Base-by-base conservation (phyloP, 2,113 vertebrate species). In the Burhinus bistriatus region DNA sequence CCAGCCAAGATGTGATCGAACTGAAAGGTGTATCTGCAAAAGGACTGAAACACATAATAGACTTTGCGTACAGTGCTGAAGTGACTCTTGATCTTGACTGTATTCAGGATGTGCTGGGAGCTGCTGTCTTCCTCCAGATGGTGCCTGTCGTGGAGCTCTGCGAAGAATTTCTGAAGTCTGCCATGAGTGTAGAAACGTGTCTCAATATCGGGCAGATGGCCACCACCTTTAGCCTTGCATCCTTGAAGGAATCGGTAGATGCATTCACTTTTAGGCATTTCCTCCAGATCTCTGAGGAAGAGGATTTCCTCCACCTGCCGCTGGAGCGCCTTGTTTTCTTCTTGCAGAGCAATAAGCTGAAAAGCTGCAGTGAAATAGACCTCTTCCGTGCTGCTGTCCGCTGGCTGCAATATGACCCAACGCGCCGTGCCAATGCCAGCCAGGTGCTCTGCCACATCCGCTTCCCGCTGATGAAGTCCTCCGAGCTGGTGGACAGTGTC, bases 121-220 rank as follows among this genome's bases (percentile, higher is more conserved):
- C 99, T 0, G 99, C 99, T 0, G 99, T 99, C 79, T 99, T 99
- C 97, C 98, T 99, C 72, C 99, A 99, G 98, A 99, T 99, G 99
- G 98, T 99, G 73, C 99, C 99, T 0, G 99, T 99, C 9, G 99
- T 99, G 94, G 99, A 99, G 97, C 99, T 99, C 52, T 99, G 99
- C 0, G 99, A 99, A 96, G 99, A 99, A 94, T 99, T 99, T 93
- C 98, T 99, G 32, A 99, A 99, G 97, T 99, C 99, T 0, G 99
- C 99, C 49, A 99, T 99, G 99, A 99, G 99, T 1, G 99, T 99
- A 11, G 99, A 99, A 96, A 99, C 99, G 3, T 99, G 99, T 90
- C 97, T 99, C 52, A 99, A 99, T 97, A 99, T 99, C 0, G 99
- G 99, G 59, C 99, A 99, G 96, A 99, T 99, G 99, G 99, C 99